Evolutionary conservation across 2,888 invertebrate species (phyloP), one percentile per base, ranked within the genome.

Genomic region (Acronicta aceris): DNA sequence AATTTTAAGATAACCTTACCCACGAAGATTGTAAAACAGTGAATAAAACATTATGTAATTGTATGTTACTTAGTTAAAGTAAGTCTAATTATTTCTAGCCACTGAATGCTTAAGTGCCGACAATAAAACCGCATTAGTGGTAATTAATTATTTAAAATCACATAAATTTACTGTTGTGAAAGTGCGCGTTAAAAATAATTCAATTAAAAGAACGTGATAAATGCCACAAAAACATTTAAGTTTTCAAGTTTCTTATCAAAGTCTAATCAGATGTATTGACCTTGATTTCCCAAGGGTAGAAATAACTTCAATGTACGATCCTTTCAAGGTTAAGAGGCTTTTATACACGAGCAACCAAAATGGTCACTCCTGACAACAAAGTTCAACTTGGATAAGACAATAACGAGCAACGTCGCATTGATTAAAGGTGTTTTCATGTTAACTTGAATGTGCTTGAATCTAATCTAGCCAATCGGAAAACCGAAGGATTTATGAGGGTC

Each of bases 161-260:
- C 33, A 33, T 33, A 10, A 7, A 42, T 50, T 59, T 38, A 38
- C 62, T 9, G n/a, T 17, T 46, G 13, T 36, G 21, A 59, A 65
- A 54, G 17, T 45, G 49, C 8, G n/a, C 45, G 51, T 45, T 21
- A 12, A 17, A 38, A 52, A 42, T 66, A 49, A 62, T 52, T 40
- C 0, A 62, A 62, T 67, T 62, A 15, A 16, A 50, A 15, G 10
- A 45, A 12, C 21, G 5, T 38, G 38, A n/a, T 25, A 2, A 10
- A 30, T 36, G 8, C 9, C 42, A 21, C 21, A 15, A 12, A 51
- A 51, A 36, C 8, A 13, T 60, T 69, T 15, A 53, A 16, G 16
- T 6, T 60, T 65, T 51, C 53, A 69, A 46, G 56, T 33, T 16
- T 15, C 17, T 65, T 61, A 69, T 69, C 50, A 38, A 41, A 50